Base-by-base conservation (phyloP, 2,888 invertebrate genomes). In the Amphiduros pacificus region DNA sequence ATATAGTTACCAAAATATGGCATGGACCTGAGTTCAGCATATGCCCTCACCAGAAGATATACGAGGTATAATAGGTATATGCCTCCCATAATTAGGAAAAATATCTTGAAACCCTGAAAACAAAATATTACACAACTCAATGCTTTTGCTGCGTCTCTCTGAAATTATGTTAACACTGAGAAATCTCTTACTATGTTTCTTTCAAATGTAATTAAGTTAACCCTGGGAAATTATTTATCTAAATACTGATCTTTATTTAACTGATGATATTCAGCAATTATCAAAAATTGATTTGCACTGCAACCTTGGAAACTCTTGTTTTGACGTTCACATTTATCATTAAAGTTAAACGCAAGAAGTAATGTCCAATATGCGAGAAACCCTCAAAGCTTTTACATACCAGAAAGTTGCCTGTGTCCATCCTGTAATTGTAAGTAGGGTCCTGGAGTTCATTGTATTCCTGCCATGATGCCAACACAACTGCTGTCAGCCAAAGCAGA, bases 11-110 rank as follows among this genome's bases (percentile, higher is more conserved):
- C 96, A 84, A 98, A 97, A 85, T 92, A 97, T 66, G 97, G 96
- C 96, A 98, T 96, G 41, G 93, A 91, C 75, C 95, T 87, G 56
- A 98, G 86, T 84, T 98, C 97, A 66, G 91, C 93, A 82, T 95
- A 97, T 26, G 97, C 94, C 78, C 91, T 89, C 63, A 96, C 84
- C 71, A 96, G 88, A 67, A 97, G 85, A 74, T 92, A 87, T 27
- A 90, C 81, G 73, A 97, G 85, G 84, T 95, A 96, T 49, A 93
- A 84, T 71, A 95, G 85, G 82, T 97, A 97, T 72, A 94, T 82
- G 55, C 89, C 88, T 65, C 92, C 89, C 72, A 91, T 89, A 55
- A 91, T 87, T 82, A 93, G 92, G 86, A 96, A 95, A 83, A 93
- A 91, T 66, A 92, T 87, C 85, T 95, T 94, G 77, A 95, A 89